Base-by-base conservation (phyloP, 1,140 invertebrate genomes). In the Drosophila ohnishii region DNA sequence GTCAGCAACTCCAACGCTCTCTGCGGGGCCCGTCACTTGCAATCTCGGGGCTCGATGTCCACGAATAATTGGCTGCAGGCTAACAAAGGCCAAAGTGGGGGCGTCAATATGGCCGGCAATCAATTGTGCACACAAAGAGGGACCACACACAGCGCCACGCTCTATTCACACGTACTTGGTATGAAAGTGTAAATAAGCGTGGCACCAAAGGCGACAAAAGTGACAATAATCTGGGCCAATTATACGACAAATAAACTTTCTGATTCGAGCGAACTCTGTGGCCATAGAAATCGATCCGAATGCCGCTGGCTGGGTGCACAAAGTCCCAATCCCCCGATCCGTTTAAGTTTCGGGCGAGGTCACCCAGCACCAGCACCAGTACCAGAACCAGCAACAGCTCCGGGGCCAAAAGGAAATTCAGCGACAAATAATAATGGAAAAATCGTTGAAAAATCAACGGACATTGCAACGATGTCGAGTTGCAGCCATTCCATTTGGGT, bases 81-180 rank as follows among this genome's bases (percentile, higher is more conserved):
- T 64, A 86, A 85, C 74, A 86, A 86, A 72, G 59, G 75, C 30
- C 45, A 69, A 32, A 34, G 66, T 30, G 56, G 25, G 44, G 34
- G 56, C 45, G 56, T 59, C 69, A 19, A 78, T 65, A 59, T 62
- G 64, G 56, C 64, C 56, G 67, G 62, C 82, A 86, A 86, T 86
- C 82, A 86, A 81, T 81, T 86, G 82, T 59, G 69, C 81, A 86
- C 85, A 86, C 78, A 81, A 85, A 75, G 56, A 60, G 34, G 57
- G 57, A 16, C 44, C 60, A 44, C 60, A 67, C 56, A 40, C 58
- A 61, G 32, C 28, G 65, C 75, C 66, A 51, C 64, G 32, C 63
- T 63, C 59, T 57, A 61, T 80, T 74, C 48, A 72, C 63, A 69
- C 47, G 35, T 63, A 75, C 77, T 85, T 79, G 32, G 45, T 70